Evolutionary conservation across 1,140 invertebrate species (phyloP).

Genomic region (Tetraneura akinire): DNA sequence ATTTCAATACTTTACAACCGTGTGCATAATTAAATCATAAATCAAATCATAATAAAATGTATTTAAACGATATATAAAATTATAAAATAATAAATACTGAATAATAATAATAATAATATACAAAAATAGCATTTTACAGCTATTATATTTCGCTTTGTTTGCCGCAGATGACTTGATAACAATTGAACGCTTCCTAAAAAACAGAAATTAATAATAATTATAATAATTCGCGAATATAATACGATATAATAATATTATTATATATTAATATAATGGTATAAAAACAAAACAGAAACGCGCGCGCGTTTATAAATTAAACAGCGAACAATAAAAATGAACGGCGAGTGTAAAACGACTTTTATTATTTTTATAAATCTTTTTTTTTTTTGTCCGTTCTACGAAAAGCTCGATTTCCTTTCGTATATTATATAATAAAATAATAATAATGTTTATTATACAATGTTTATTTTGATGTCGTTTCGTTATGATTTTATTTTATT

Average conservation of each 20-base stretch:
- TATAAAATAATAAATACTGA: too few species aligned
- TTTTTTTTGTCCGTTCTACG: slow-evolving; percentile 45
- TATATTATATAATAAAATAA: too few species aligned
- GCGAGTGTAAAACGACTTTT: slow-evolving; percentile 40
- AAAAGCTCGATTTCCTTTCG: slow-evolving; percentile 47
- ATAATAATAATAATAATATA: slow-evolving; percentile 33
- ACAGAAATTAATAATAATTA: neutral
- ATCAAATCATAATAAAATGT: too few species aligned
- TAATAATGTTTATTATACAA: neutral
- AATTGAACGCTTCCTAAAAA: slow-evolving; percentile 34
- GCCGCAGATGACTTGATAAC: neutral
- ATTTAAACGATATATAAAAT: neutral
- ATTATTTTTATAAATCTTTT: slow-evolving; percentile 45
- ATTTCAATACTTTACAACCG: too few species aligned
- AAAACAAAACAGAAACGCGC: slow-evolving; percentile 31
- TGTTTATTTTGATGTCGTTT: slow-evolving; percentile 27
- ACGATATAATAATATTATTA: too few species aligned
- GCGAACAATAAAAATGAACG: slow-evolving; percentile 49
- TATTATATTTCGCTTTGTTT: slow-evolving; percentile 39
- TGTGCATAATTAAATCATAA: too few species aligned
- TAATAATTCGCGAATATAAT: too few species aligned
- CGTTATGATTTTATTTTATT: too few species aligned
- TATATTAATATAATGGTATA: neutral
- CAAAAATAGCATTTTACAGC: neutral
- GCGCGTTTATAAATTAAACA: slow-evolving; percentile 45